Evolutionary conservation across 2,888 invertebrate genomes (phyloP), one percentile per base, ranked within the genome.

Genomic region (Blomia tropicalis): DNA sequence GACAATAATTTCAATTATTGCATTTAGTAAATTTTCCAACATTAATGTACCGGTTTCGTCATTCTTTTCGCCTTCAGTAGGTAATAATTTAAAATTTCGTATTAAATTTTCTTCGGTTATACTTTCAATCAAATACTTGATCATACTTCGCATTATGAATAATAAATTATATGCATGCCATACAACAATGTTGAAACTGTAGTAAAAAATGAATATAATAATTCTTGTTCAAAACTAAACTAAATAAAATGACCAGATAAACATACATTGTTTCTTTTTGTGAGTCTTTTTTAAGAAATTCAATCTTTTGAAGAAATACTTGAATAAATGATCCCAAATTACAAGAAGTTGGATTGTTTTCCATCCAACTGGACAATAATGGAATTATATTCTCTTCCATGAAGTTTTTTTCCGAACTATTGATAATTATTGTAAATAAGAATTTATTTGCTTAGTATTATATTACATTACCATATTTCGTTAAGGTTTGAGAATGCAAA

Each of bases 151-250:
- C 64, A 93, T 82, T 29, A 92, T 85, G 71, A 92, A 90, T 56
- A 98, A 75, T 0, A 89, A 86, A 75, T 96, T 96, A 75, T 86
- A 89, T 0, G 89, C 84, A 74, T 95, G 93, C 90, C 92, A 93
- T 70, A 83, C 73, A 72, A 58, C 44, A 44, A 65, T 19, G 27
- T 65, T 65, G 27, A 47, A 60, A 44, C 65, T 65, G 11, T 17
- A 56, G 27, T 11, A 31, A 62, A n/a, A n/a, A 30, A 44, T 31
- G n/a, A 22, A n/a, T 60, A 56, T 1, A 25, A 17, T 53, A 51
- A 17, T 22, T n/a, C 5, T 36, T 36, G 31, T 2, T 14, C n/a
- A n/a, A n/a, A n/a, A n/a, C n/a, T n/a, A n/a, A n/a, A n/a, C n/a
- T n/a, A n/a, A 7, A 22, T 64, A 31, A 54, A 64, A 27, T 14